These are phyloP conservation scores for Channa striata DNA, from an alignment of 2,797 vertebrate genomes.

Conservation along the genomic window DNA sequence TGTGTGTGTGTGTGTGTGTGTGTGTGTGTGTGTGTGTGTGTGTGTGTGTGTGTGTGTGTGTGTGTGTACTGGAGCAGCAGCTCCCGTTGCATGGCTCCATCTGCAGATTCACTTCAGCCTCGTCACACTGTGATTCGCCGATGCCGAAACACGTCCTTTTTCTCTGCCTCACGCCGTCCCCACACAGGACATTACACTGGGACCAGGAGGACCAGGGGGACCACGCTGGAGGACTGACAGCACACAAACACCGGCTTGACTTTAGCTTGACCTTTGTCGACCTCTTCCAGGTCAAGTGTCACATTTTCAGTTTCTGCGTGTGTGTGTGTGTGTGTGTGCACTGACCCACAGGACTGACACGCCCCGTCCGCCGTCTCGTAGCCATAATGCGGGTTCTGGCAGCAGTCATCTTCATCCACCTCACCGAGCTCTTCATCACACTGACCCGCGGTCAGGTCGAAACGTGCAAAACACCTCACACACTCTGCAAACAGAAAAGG, in stretches of 20 bases:
- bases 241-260: constrained; percentile 4
- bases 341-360: constrained; percentile 70
- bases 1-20: constrained; percentile 15
- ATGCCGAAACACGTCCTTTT: constrained; percentile 52
- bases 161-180: constrained; percentile 60
- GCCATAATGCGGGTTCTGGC: constrained; percentile 57
- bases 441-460: constrained; percentile 16
- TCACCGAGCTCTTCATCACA: constrained; percentile 58
- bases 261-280: too few relatives aligned
- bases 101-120: fast-evolving
- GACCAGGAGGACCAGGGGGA: constrained; percentile 69
- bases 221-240: constrained; percentile 46
- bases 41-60: constrained; percentile 17
- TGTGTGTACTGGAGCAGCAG: constrained; percentile 63
- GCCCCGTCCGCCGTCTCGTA: constrained; percentile 39
- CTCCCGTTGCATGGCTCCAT: constrained; percentile 33
- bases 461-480: constrained; percentile 57
- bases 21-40: constrained; percentile 3
- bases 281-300: too few relatives aligned
- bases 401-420: constrained; percentile 61
- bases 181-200: constrained; percentile 56
- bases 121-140: constrained; percentile 27
- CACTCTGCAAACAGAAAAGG: constrained; percentile 37
- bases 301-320: too few relatives aligned
- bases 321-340: constrained; percentile 9